Conservation (phyloP, 2,797 vertebrate species). For the Micromesistius poutassou region DNA sequence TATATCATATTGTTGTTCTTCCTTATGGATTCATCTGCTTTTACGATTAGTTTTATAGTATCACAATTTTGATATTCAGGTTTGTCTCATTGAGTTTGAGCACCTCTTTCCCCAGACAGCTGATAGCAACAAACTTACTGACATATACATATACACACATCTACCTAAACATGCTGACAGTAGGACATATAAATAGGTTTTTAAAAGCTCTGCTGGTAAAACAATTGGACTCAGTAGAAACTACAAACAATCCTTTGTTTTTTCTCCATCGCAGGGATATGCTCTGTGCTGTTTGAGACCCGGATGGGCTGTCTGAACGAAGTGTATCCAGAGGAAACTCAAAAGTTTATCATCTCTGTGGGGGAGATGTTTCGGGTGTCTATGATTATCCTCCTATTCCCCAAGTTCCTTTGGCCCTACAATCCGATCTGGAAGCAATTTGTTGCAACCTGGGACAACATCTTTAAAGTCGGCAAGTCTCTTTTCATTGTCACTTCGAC, state of each 20-base stretch:
- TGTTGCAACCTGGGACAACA: conserved; percentile 71
- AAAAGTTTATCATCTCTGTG: conserved; percentile 76
- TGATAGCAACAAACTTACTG: not conserved
- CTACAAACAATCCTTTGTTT: not conserved
- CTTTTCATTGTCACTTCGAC: not conserved
- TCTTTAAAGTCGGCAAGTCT: conserved; percentile 74
- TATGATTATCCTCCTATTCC: conserved; percentile 66
- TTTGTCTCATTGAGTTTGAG: not conserved
- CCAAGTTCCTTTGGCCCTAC: conserved; percentile 69
- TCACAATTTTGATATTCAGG: not conserved
- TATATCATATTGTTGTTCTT: not conserved
- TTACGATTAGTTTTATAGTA: not conserved
- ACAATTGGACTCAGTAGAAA: no score
- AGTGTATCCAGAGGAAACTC: conserved; percentile 70
- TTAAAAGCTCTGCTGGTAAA: no score
- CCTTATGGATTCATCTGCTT: not conserved
- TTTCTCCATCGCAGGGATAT: conserved; percentile 64
- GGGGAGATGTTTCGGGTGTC: conserved; percentile 78
- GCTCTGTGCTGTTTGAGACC: conserved; percentile 74
- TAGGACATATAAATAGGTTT: no score
- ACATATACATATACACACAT: not conserved
- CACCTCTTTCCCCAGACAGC: not conserved
- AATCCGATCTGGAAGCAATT: conserved; percentile 73
- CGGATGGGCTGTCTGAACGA: conserved; percentile 76
- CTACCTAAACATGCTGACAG: no score